Conservation (phyloP, 2,888 invertebrate species). For the Phengaris arion region DNA sequence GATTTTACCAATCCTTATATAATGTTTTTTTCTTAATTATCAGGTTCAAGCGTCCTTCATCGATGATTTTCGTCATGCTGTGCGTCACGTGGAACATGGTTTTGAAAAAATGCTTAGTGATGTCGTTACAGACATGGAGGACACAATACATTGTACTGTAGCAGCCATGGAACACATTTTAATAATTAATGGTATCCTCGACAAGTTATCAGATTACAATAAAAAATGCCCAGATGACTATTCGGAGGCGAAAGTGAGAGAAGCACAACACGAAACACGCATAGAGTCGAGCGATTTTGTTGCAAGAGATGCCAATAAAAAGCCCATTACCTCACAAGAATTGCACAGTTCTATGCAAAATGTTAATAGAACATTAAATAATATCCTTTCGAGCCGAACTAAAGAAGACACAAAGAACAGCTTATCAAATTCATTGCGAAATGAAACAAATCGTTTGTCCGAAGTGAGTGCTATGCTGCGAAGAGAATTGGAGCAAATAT, state of each 20-base stretch:
- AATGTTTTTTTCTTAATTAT: background rate
- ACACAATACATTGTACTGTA: slow-evolving; percentile 62
- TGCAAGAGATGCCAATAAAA: slow-evolving; percentile 31
- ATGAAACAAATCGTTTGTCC: slow-evolving; percentile 50
- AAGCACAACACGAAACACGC: slow-evolving; percentile 3
- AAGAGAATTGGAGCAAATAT: slow-evolving; percentile 52
- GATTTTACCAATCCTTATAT: too few relatives aligned
- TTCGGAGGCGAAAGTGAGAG: background rate
- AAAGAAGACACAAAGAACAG: slow-evolving; percentile 42
- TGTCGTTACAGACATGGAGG: slow-evolving; percentile 60
- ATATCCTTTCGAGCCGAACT: slow-evolving; percentile 42
- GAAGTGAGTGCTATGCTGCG: slow-evolving; percentile 52
- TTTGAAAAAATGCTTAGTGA: slow-evolving; percentile 60
- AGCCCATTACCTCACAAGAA: slow-evolving; percentile 33
- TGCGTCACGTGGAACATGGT: slow-evolving; percentile 54
- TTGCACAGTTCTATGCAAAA: slow-evolving; percentile 42
- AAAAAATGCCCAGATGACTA: slow-evolving; percentile 35
- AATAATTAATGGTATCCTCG: slow-evolving; percentile 43
- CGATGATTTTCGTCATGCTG: slow-evolving; percentile 52
- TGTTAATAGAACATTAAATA: slow-evolving; percentile 43
- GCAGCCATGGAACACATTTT: slow-evolving; percentile 60
- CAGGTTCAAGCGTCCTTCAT: slow-evolving; percentile 59
- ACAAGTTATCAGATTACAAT: slow-evolving; percentile 43
- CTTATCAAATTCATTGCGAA: slow-evolving; percentile 46
- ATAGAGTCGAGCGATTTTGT: background rate